These are phyloP conservation scores for Lumbricus terrestris DNA, from an alignment of 2,888 invertebrate genomes.

Conservation along the genomic window DNA sequence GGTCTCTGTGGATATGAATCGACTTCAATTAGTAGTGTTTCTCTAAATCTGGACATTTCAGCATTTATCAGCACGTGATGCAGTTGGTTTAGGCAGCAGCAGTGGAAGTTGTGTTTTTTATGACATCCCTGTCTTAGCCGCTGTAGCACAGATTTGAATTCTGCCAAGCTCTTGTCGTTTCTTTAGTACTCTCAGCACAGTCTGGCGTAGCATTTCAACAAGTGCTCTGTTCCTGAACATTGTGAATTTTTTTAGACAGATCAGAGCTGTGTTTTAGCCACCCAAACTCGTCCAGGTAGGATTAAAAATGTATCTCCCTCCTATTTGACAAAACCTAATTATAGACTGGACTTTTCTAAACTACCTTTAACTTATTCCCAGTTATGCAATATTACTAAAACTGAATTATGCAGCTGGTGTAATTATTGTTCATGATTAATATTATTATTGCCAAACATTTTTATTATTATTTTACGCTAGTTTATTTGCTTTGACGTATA, in stretches of 20 bases:
- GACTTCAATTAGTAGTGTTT: not conserved
- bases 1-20: not conserved
- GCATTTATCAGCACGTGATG: not conserved
- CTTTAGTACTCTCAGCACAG: not conserved
- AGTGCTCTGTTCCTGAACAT: not conserved
- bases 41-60: not conserved
- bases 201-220: not conserved
- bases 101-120: not conserved
- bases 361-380: conserved; percentile 3
- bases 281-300: not conserved
- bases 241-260: not conserved
- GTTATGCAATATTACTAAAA: not conserved
- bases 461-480: not conserved
- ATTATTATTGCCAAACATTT: not conserved
- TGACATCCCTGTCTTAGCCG: not conserved
- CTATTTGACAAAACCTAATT: not conserved
- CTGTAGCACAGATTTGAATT: not conserved
- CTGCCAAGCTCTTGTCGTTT: not conserved
- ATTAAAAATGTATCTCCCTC: not conserved
- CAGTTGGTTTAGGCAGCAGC: not conserved
- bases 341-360: not conserved
- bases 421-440: not conserved
- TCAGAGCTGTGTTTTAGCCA: not conserved
- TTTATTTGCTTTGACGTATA: not conserved
- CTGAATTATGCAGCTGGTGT: not conserved